phyloP scores from a whole-genome alignment of 2,888 invertebrate species.

The Parapristionchus giblindavisi region DNA sequence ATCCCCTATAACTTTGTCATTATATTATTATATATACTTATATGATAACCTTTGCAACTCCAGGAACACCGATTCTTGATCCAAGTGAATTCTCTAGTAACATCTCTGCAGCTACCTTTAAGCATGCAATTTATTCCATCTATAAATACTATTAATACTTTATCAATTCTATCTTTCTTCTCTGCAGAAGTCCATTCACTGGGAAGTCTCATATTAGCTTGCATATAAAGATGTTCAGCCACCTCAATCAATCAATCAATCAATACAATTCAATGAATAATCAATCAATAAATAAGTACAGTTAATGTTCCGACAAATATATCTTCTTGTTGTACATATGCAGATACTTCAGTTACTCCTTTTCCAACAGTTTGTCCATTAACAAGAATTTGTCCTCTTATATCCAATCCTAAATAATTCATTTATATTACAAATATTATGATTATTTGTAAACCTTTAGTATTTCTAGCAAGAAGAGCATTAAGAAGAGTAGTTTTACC shows the following conservation, averaged over 20 bases:
- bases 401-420: slow-evolving; percentile 50
- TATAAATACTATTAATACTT: slow-evolving; percentile 74
- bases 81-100: slow-evolving; percentile 87
- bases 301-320: slow-evolving; percentile 59
- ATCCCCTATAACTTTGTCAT: slow-evolving; percentile 81
- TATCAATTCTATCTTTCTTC: slow-evolving; percentile 83
- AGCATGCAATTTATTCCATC: background rate
- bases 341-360: slow-evolving; percentile 70
- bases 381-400: slow-evolving; percentile 51
- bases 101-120: slow-evolving; percentile 78
- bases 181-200: slow-evolving; percentile 79
- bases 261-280: too few relatives aligned
- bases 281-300: background rate
- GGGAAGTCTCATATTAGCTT: slow-evolving; percentile 84
- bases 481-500: slow-evolving; percentile 90
- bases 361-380: slow-evolving; percentile 53
- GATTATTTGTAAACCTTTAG: slow-evolving; percentile 41
- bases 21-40: background rate
- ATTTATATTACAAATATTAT: background rate
- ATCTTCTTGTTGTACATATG: slow-evolving; percentile 64
- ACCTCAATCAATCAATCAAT: slow-evolving; percentile 47
- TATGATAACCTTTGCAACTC: slow-evolving; percentile 72
- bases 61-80: slow-evolving; percentile 87
- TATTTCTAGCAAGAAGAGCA: slow-evolving; percentile 47
- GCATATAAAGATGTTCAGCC: slow-evolving; percentile 60